These are phyloP conservation scores for Coendou prehensilis DNA, from an alignment of 2,797 vertebrate genomes.

Conservation along the genomic window DNA sequence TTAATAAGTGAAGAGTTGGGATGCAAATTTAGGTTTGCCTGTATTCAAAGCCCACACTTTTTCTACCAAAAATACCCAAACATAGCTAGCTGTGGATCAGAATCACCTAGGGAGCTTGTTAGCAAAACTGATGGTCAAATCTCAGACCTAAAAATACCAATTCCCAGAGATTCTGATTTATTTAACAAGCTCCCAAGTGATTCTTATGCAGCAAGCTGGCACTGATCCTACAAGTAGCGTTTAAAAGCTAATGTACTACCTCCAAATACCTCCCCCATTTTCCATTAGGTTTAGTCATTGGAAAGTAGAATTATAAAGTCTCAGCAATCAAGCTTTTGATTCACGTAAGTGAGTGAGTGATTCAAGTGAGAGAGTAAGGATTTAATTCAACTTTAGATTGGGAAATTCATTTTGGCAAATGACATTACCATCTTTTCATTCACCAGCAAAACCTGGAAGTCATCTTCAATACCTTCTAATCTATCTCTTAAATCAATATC, in stretches of 20 bases:
- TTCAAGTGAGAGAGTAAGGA: constrained; percentile 22
- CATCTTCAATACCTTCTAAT: constrained; percentile 53
- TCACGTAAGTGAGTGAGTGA: not conserved
- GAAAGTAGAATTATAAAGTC: not conserved
- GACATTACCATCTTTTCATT: constrained; percentile 50
- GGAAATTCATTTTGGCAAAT: constrained; percentile 71
- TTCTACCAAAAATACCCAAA: constrained; percentile 46
- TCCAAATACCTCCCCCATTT: not conserved
- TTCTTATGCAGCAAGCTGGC: not conserved
- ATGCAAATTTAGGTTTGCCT: constrained; percentile 59
- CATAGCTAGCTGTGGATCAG: not conserved
- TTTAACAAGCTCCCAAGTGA: constrained; percentile 75
- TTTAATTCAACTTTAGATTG: constrained; percentile 54
- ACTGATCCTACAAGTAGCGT: not conserved
- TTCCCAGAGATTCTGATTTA: constrained; percentile 70
- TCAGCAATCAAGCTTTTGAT: not conserved
- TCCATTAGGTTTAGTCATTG: constrained; percentile 3
- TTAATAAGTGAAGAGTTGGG: constrained; percentile 43
- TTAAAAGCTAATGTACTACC: constrained; percentile 57
- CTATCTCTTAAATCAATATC: constrained; percentile 22
- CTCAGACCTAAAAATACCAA: constrained; percentile 76
- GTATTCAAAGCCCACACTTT: constrained; percentile 48
- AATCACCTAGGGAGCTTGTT: constrained; percentile 72
- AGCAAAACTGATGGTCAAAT: constrained; percentile 72
- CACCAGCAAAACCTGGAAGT: constrained; percentile 26